Evolutionary conservation across 2,888 invertebrate genomes (phyloP), one percentile per base, ranked within the genome.

Genomic region (Gibbula magus): DNA sequence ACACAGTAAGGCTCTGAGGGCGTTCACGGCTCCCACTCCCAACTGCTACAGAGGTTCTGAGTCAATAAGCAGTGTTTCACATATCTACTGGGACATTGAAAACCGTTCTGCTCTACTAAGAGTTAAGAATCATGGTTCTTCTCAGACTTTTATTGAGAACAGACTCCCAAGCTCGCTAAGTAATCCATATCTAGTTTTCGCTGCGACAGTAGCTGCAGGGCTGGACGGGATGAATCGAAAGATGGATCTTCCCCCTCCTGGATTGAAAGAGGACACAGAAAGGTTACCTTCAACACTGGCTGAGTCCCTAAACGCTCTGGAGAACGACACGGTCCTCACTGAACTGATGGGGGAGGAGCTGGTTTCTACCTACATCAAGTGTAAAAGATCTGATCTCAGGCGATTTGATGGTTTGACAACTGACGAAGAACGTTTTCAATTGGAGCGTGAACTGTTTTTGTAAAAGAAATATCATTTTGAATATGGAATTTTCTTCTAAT

Each of bases 201-300:
- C 83, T 0, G 83, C 77, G 2, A 81, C 79, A 4, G 52, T 83
- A n/a, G 83, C 83, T 22, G 83, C 83, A 2, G 83, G 83, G 7
- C 56, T 83, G 76, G 83, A 83, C 35, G 83, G 83, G 4, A 52
- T 83, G 51, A 75, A 73, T 32, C 67, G 75, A 39, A 66, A 81
- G 56, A 53, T 83, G 45, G 56, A 39, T 5, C 79, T 79, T 29
- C 83, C 83, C 8, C 35, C 35, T 35, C 35, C 35, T 35, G 35
- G 35, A 35, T 35, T 35, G 35, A 35, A 35, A 8, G 35, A 35
- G 8, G 35, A 35, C 35, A 35, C 35, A 35, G 35, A 35, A 35
- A 3, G 3, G 35, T 35, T 35, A 35, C 35, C 35, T 5, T 35
- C 35, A 35, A 35, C 35, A 35, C 35, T 35, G 4, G 3, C 35